Conservation (phyloP, 2,888 invertebrate species). For the Lordiphosa fenestrarum region DNA sequence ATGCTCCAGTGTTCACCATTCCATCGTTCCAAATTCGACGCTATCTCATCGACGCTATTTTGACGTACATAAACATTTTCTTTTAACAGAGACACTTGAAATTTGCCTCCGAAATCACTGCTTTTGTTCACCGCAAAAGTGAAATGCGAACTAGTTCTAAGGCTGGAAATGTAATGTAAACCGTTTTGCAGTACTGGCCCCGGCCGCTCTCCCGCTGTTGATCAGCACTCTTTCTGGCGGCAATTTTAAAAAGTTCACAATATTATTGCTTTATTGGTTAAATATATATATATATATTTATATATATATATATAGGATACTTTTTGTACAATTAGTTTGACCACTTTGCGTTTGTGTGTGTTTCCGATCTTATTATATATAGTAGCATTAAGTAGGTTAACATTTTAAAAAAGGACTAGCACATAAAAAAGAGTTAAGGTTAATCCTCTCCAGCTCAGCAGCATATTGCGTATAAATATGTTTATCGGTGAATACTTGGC, state of each 20-base stretch:
- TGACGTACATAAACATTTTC: no score
- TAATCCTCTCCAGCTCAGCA: conserved; percentile 59
- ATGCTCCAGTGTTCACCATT: no score
- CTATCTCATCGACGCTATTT: no score
- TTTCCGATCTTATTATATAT: conserved; percentile 30
- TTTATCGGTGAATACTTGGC: conserved; percentile 57
- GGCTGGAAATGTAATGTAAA: no score
- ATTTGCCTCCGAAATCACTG: no score
- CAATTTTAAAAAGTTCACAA: no score
- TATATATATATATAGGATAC: conserved; percentile 30
- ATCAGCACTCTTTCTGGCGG: neutral
- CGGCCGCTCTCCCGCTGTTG: neutral
- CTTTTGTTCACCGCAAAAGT: no score
- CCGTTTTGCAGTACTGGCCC: no score
- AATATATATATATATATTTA: conserved; percentile 30
- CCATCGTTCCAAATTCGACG: no score
- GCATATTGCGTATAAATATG: conserved; percentile 53
- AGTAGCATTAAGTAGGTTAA: conserved; percentile 45
- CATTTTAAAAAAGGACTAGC: conserved; percentile 59
- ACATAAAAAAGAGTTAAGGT: conserved; percentile 53
- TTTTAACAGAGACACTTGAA: no score
- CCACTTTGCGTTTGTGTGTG: conserved; percentile 50
- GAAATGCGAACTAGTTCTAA: no score
- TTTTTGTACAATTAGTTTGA: conserved; percentile 63
- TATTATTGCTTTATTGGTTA: conserved; percentile 14